Base-by-base conservation (phyloP, 1,140 invertebrate species). In the Drosophila bipectinata region DNA sequence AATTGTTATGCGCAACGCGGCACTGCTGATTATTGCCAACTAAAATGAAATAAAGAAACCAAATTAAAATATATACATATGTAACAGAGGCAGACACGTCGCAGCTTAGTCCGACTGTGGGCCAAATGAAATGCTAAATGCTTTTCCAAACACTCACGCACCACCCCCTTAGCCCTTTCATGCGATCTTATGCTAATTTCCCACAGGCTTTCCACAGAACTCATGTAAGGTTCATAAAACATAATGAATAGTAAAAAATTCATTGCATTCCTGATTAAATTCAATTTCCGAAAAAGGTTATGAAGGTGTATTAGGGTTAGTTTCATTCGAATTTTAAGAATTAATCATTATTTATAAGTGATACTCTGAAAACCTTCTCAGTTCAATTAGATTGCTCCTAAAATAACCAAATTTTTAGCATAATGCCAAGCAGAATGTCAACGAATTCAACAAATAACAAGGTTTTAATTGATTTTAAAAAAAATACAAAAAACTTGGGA, bases 21-120 rank as follows among this genome's bases (percentile, higher is more conserved):
- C 62, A 59, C 66, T 39, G 57, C 79, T 87, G 85, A 90, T 90
- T 90, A 90, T 90, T 90, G 85, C 81, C 87, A 90, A 87, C 85
- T 85, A 82, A 87, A 90, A 82, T 82, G 75, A 90, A 90, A 89
- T 85, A 85, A 85, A 89, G 67, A 81, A 87, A 85, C 73, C 69
- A 55, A 87, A 82, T 78, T 79, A 78, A 89, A 79, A 87, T 67
- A 72, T 69, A 77, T 73, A 69, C 59, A 83, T 72, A 68, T 85
- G 60, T 71, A 79, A 76, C 48, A 67, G 55, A 48, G 24, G 48
- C 59, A 57, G 44, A 56, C 72, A 77, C 59, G 64, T 69, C 44
- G 56, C 78, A 63, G 32, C 72, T 84, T 72, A 66, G 76, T 61
- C 26, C 32, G 66, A 66, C 47, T 77, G 49, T 66, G 51, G 54